Base-by-base conservation (phyloP, 1,140 invertebrate genomes). In the Neuroterus valhalla region DNA sequence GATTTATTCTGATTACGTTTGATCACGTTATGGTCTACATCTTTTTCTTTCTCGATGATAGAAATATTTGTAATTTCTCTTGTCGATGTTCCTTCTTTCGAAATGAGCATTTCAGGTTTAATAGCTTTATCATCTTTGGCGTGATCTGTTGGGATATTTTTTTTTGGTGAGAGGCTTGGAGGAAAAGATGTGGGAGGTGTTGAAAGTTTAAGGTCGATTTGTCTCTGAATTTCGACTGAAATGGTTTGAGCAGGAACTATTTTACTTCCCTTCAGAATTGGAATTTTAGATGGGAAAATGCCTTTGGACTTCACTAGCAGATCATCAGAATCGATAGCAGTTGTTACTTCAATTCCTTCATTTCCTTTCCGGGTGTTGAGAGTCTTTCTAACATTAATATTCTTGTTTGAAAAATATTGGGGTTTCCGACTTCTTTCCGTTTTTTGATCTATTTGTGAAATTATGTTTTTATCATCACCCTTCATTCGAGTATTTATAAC, bases 271-370 rank as follows among this genome's bases (percentile, higher is more conserved):
- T 78, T 84, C 50, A 85, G 80, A 12, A 89, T 75, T 5, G 88
- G 87, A 62, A 89, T 89, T 70, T 80, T 87, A 2, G 88, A 89
- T 1, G 84, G 77, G 42, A 78, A 69, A 66, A 75, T 26, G 71
- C 6, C 66, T 74, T 84, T 80, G 38, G 12, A 38, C 75, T 72
- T 69, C 62, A 76, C 67, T 15, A 12, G 15, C 77, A 10, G 26
- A 75, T 72, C 1, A 71, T 38, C 2, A 78, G 3, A 26, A 55
- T 26, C 15, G 2, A 15, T 10, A 26, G 3, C 19, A 26, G 11
- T 3, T 55, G 15, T 26, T 14, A 23, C 14, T 45, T 50, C 48
- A 12, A 52, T 66, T 48, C 73, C 5, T 68, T 79, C 19, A 2
- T 75, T 68, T 1, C 72, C 45, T 45, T 8, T n/a, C 19, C 11